phyloP scores from a whole-genome alignment of 2,888 invertebrate species.

The Penaeus monodon region DNA sequence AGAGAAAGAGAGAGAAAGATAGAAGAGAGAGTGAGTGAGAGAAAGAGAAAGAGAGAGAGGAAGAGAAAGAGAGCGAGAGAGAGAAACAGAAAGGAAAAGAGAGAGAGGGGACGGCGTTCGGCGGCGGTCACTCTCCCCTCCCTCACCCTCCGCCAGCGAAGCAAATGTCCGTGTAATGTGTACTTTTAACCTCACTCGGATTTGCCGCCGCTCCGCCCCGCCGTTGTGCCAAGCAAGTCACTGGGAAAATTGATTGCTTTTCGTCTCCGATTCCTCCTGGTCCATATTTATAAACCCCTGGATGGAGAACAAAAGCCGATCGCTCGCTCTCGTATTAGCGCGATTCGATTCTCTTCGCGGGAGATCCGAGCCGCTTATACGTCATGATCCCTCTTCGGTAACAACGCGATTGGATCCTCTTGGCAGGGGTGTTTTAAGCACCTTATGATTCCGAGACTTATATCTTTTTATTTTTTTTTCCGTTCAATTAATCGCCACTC shows the following conservation, averaged over 20 bases:
- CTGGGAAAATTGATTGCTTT: conserved; percentile 28
- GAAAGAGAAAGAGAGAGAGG: no score
- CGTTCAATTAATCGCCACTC: no score
- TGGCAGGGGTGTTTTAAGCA: no score
- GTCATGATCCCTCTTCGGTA: no score
- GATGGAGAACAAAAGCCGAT: background rate
- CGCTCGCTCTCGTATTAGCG: background rate
- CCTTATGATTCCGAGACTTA: no score
- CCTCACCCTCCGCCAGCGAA: background rate
- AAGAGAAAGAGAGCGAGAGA: background rate
- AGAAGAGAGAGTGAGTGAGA: no score
- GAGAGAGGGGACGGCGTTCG: background rate
- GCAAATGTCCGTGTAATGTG: conserved; percentile 19
- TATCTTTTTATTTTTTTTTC: no score
- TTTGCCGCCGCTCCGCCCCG: conserved; percentile 3
- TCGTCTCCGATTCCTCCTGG: background rate
- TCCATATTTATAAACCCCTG: conserved; percentile 9
- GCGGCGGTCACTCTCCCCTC: background rate
- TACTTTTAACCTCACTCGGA: conserved; percentile 13
- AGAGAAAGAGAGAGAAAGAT: background rate
- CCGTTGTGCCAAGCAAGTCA: conserved; percentile 1
- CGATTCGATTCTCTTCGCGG: no score
- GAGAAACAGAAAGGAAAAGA: background rate
- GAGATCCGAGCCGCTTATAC: no score
- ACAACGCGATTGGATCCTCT: no score